Base-by-base conservation (phyloP, 2,113 vertebrate genomes). In the Cyanistes caeruleus region DNA sequence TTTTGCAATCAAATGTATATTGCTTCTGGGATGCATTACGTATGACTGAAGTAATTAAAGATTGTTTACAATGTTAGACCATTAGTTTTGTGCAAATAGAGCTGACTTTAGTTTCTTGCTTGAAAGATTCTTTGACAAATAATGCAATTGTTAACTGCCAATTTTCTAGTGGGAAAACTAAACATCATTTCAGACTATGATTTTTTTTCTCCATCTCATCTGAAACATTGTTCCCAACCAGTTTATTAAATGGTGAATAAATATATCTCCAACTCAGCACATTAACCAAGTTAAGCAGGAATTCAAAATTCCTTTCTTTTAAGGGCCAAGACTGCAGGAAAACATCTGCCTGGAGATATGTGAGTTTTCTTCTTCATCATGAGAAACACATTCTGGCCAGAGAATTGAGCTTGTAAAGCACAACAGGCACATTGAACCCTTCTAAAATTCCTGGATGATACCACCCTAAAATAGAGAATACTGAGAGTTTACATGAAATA, bases 91-190 rank as follows among this genome's bases (percentile, higher is more conserved):
- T 33, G 44, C 48, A 81, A 89, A 70, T 11, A 84, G 39, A 85
- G 23, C 20, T 73, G 46, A 76, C 27, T 82, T 84, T 41, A 77
- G 35, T 56, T 80, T 83, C 88, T 86, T 60, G 55, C 83, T 84
- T 77, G 64, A 70, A 90, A 73, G 37, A 76, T 22, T 74, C 87
- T 83, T 77, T 74, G 12, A 81, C 39, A 89, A 74, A 90, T 70
- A 83, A 69, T 11, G 44, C 24, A 51, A 30, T 62, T 67, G 43
- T 70, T 82, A 84, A 86, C 43, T 67, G 76, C 28, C 48, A 74
- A 16, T 78, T 82, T 95, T 84, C 79, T 67, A 92, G 16, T 77
- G 64, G 39, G n/a, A 84, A 94, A 94, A 89, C 28, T 15, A 91
- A 81, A 83, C 9, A 75, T 62, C 3, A 69, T 58, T 93, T 83